Percentiles rank a stretch among this genome's conserved stretches.
Evolutionary conservation across 2,797 vertebrate genomes (phyloP).

Genomic region (Myotis myotis): DNA sequence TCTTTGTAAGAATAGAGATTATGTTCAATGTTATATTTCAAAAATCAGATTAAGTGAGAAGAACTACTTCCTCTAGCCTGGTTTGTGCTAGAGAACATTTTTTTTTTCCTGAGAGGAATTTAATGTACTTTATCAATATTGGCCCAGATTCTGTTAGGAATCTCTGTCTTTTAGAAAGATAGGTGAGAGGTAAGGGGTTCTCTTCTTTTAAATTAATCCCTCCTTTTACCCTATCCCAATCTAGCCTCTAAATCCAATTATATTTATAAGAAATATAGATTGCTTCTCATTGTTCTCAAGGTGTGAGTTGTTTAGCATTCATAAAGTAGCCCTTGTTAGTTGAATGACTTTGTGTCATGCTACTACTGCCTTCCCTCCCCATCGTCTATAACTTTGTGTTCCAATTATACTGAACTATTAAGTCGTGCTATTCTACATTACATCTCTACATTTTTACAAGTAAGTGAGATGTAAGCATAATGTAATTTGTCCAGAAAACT

Average conservation of each 20-base stretch:
- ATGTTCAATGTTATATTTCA: neutral
- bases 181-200: neutral
- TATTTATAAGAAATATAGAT: conserved; percentile 21
- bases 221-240: neutral
- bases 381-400: neutral
- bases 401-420: neutral
- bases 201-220: neutral
- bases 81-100: neutral
- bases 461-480: neutral
- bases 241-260: neutral
- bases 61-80: neutral
- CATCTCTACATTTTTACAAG: neutral
- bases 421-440: neutral
- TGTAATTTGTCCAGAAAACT: neutral
- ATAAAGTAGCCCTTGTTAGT: neutral
- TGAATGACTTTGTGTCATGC: neutral
- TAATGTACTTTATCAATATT: conserved; percentile 42
- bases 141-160: neutral
- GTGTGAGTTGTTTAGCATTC: neutral
- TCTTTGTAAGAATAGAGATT: conserved; percentile 36
- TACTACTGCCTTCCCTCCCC: neutral
- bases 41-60: conserved; percentile 49
- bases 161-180: conserved; percentile 27
- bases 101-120: conserved; percentile 23
- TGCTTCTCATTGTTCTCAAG: neutral